Base-by-base conservation (phyloP, 2,113 vertebrate genomes). In the Psittacara wagleri region DNA sequence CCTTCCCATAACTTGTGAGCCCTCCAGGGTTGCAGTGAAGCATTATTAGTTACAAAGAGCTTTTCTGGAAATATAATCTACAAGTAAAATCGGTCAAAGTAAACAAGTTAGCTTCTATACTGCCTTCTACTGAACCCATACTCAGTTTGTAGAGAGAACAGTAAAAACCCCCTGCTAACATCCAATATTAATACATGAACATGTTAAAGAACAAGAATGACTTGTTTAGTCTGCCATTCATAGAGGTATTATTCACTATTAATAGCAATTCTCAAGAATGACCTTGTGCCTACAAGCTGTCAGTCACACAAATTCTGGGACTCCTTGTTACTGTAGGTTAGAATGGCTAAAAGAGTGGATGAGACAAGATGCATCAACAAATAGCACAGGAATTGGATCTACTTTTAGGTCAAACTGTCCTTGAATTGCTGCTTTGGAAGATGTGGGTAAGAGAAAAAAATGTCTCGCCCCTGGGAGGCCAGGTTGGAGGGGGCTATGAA, bases 11-110 rank as follows among this genome's bases (percentile, higher is more conserved):
- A 78, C 35, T 31, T 62, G 44, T 57, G 41, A 97, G 96, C 88
- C 83, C 41, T 68, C 69, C 80, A 44, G 67, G 61, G 85, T 14
- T 95, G 59, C n/a, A 90, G 28, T 13, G 79, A 86, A 90, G 84
- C 79, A n/a, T 92, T 92, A 88, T 81, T 86, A 89, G 75, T 72
- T 83, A 92, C 72, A 91, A 96, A 95, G 52, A 51, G 27, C 79
- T 94, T 90, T 57, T 88, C 88, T 93, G 80, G 72, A 94, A 95
- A 87, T 72, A 61, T 25, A 73, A 73, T 54, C 91, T 91, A 80
- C 70, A 85, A 92, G 77, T 76, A 76, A 93, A 92, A 91, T 79
- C 2, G 2, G 54, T 80, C 68, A 62, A 91, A 92, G 49, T 35
- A 87, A 92, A 86, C 54, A 88, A 86, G 70, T 62, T 75, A 22